Evolutionary conservation across 2,113 vertebrate genomes (phyloP).

Genomic region (Sakesphorus luctuosus): DNA sequence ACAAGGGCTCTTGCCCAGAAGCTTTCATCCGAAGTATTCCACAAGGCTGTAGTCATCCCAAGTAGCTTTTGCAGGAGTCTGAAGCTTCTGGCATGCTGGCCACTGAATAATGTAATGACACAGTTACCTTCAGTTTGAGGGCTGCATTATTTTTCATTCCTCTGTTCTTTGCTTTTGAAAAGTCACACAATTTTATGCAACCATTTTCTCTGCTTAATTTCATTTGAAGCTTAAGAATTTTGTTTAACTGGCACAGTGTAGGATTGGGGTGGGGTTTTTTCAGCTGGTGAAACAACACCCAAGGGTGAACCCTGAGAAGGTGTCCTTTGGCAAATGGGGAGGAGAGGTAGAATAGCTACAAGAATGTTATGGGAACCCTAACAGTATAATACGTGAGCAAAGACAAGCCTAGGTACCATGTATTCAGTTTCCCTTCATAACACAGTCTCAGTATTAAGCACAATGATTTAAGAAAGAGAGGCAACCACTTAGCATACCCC

Average conservation of each 20-base stretch:
- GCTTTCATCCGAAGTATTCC: not conserved
- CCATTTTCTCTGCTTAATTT: not conserved
- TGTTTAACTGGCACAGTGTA: not conserved
- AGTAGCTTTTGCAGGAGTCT: not conserved
- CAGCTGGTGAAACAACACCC: not conserved
- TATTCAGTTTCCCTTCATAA: not conserved
- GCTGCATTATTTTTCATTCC: not conserved
- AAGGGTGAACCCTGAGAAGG: not conserved
- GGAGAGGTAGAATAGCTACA: not conserved
- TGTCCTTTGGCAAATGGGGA: not conserved
- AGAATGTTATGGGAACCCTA: not conserved
- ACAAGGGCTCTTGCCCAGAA: not conserved
- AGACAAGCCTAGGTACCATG: fast-evolving
- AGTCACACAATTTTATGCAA: not conserved
- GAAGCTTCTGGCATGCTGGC: not conserved
- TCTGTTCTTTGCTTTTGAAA: not conserved
- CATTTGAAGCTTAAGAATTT: not conserved
- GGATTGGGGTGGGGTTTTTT: not conserved
- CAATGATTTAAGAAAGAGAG: not conserved
- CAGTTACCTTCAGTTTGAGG: not conserved
- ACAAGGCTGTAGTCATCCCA: not conserved
- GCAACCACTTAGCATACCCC: not conserved
- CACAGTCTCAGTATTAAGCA: not conserved
- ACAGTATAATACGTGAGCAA: not conserved
- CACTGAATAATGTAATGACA: not conserved